These are phyloP conservation scores for Drosophila melanogaster DNA, from an alignment of 1,140 invertebrate species.

Conservation along the genomic window Release_6_plus_ISO1_MT NT_033779.5:839001-839500, in stretches of 20 bases:
- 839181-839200: constrained; percentile 5
- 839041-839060: neutral
- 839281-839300: constrained; percentile 22
- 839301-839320: constrained; percentile 32
- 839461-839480: constrained; percentile 31
- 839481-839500: constrained; percentile 13
- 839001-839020: neutral
- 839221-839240: constrained; percentile 24
- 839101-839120: neutral
- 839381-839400: constrained; percentile 2
- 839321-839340: constrained; percentile 34
- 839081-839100: neutral
- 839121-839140: neutral
- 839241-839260: constrained; percentile 19
- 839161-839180: constrained; percentile 10
- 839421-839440: constrained; percentile 14
- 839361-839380: constrained; percentile 41
- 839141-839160: neutral
- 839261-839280: constrained; percentile 7
- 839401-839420: constrained; percentile 1
- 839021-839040: neutral
- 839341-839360: constrained; percentile 36
- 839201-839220: constrained; percentile 19
- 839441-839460: constrained; percentile 18
- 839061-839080: neutral